Evolutionary conservation across 2,888 invertebrate species (phyloP), one percentile per base, ranked within the genome.

Genomic region (Ametastegia equiseti): DNA sequence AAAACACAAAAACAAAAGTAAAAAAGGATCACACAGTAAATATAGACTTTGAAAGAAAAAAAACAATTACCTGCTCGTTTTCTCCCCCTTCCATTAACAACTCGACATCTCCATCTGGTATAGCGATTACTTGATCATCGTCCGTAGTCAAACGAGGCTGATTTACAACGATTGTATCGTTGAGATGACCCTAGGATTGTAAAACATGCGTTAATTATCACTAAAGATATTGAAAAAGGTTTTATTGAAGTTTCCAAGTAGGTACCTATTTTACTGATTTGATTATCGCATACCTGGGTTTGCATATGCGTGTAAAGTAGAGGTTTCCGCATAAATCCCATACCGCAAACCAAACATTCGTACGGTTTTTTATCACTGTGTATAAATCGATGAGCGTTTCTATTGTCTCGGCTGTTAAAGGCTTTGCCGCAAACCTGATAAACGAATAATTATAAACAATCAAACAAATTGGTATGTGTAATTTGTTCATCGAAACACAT

Each of bases 281-380:
- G 27, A 27, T 15, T 15, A 60, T 78, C n/a, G 13, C 23, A 15
- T 75, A 94, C 94, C 89, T 93, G 94, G 3, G 93, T 91, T 89
- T 95, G 95, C 96, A 97, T 96, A 87, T 97, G 97, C 57, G 95
- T 93, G 88, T 96, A 95, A 0, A 97, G 93, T 81, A 95, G 92
- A 2, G 96, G 96, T 87, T 97, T 97, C 11, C 97, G 92, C 97
- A 97, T 97, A 88, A 96, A 97, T 0, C 97, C 97, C 85, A 95
- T 94, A 3, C 96, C 96, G 88, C 97, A 97, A 6, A 95, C 94
- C 82, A 95, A 92, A 88, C 97, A 97, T 91, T 97, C 97, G 91
- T 97, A 97, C 0, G 97, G 97, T 87, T 97, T 97, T 90, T 97
- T 96, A 89, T 97, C 96, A 87, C 96, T 96, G 92, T 97, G 97